Percentiles rank a stretch among this genome's conserved stretches.
phyloP scores from a whole-genome alignment of 2,113 vertebrate species.

The Isichthys henryi region DNA sequence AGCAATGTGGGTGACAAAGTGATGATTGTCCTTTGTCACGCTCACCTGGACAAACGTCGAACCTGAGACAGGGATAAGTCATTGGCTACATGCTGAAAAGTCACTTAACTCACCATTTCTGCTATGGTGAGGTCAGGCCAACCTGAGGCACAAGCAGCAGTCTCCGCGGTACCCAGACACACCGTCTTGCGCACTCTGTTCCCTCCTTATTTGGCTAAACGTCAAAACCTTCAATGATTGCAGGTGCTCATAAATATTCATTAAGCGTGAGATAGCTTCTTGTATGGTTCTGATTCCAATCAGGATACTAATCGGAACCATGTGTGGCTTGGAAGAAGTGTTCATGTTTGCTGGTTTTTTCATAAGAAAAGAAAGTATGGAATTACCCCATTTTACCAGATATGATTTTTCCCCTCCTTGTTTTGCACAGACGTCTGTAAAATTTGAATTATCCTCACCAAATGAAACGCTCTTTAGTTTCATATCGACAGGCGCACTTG shows the following conservation, averaged over 20 bases:
- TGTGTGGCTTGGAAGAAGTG: not conserved
- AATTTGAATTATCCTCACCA: not conserved
- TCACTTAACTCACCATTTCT: not conserved
- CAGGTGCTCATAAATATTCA: slow-evolving; percentile 16
- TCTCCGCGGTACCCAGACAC: not conserved
- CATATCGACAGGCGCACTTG: not conserved
- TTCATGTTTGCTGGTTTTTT: slow-evolving; percentile 5
- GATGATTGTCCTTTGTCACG: slow-evolving; percentile 79
- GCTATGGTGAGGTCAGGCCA: no score
- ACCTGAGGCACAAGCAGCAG: not conserved
- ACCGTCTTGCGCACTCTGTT: not conserved
- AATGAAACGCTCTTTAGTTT: not conserved
- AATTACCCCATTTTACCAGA: not conserved
- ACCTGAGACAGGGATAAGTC: slow-evolving; percentile 51
- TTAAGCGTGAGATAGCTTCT: not conserved
- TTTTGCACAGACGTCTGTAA: not conserved
- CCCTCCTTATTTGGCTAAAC: not conserved
- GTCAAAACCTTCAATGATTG: not conserved
- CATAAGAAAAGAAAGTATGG: not conserved
- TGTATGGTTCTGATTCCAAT: slow-evolving; percentile 14
- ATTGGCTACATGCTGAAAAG: not conserved
- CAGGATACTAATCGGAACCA: not conserved
- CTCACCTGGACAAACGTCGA: slow-evolving; percentile 67
- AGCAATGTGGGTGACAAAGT: slow-evolving; percentile 73
- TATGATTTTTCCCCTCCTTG: not conserved